phyloP scores from a whole-genome alignment of 2,888 invertebrate species.

The Dermolepida albohirtum region DNA sequence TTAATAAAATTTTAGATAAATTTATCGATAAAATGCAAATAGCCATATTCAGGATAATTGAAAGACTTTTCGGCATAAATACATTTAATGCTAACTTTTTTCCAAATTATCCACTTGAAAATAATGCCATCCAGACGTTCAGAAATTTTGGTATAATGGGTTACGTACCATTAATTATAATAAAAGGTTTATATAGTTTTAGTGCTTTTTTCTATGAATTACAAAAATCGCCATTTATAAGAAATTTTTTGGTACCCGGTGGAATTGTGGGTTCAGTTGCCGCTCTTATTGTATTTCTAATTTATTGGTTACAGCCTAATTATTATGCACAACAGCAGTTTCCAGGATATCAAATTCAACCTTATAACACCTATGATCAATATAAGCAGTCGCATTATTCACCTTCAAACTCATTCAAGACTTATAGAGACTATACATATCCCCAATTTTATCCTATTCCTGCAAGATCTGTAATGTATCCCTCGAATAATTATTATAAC shows the following conservation, averaged over 20 bases:
- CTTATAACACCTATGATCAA: slow-evolving; percentile 13
- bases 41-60: slow-evolving; percentile 54
- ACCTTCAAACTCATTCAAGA: neutral
- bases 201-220: slow-evolving; percentile 56
- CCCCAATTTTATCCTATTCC: neutral
- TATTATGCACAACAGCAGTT: slow-evolving; percentile 35
- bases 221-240: slow-evolving; percentile 59
- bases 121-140: slow-evolving; percentile 17
- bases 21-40: slow-evolving; percentile 51
- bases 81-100: slow-evolving; percentile 39
- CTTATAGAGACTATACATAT: neutral
- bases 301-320: slow-evolving; percentile 59
- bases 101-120: slow-evolving; percentile 24
- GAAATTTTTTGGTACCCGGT: slow-evolving; percentile 59
- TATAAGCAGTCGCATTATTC: slow-evolving; percentile 1
- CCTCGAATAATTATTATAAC: no score
- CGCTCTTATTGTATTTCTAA: slow-evolving; percentile 59
- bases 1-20: slow-evolving; percentile 60
- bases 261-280: slow-evolving; percentile 55
- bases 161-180: slow-evolving; percentile 57
- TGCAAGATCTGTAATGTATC: neutral
- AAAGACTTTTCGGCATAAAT: slow-evolving; percentile 54
- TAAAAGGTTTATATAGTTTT: slow-evolving; percentile 57
- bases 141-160: slow-evolving; percentile 56
- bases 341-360: slow-evolving; percentile 20